Conservation (phyloP, 2,888 invertebrate genomes). For the Chrysolina americana region DNA sequence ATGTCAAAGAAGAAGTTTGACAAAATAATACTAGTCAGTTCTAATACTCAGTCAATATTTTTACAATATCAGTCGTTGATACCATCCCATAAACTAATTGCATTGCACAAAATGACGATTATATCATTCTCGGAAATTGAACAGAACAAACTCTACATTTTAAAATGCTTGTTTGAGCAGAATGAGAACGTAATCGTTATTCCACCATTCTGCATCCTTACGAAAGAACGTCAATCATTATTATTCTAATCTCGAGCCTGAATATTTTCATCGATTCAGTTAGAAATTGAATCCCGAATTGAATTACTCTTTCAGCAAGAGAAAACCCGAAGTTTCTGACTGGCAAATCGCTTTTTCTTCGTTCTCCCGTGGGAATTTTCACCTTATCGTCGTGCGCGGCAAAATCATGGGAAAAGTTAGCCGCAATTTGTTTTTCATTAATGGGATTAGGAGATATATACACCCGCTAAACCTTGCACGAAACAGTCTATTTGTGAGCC, state of each 20-base stretch:
- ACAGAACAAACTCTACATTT: neutral
- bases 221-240: conserved; percentile 6
- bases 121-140: too few relatives aligned
- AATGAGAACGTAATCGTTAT: neutral
- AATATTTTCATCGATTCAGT: conserved; percentile 23
- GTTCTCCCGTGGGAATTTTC: conserved; percentile 11
- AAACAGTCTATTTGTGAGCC: conserved; percentile 41
- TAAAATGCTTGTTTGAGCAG: neutral
- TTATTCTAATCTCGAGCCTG: conserved; percentile 14
- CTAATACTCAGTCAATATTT: too few relatives aligned
- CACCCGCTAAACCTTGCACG: conserved; percentile 39
- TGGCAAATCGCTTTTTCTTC: conserved; percentile 24
- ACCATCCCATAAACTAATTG: too few relatives aligned
- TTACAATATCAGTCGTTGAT: too few relatives aligned
- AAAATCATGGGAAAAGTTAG: conserved; percentile 47
- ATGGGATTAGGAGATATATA: conserved; percentile 46
- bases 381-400: conserved; percentile 22
- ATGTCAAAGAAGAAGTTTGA: too few relatives aligned
- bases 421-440: conserved; percentile 50
- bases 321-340: conserved; percentile 22
- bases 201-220: neutral
- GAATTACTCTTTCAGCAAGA: conserved; percentile 24
- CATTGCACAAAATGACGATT: too few relatives aligned
- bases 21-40: too few relatives aligned
- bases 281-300: conserved; percentile 24